These are phyloP conservation scores for Rissa tridactyla DNA, from an alignment of 2,113 vertebrate genomes.

Conservation along the genomic window DNA sequence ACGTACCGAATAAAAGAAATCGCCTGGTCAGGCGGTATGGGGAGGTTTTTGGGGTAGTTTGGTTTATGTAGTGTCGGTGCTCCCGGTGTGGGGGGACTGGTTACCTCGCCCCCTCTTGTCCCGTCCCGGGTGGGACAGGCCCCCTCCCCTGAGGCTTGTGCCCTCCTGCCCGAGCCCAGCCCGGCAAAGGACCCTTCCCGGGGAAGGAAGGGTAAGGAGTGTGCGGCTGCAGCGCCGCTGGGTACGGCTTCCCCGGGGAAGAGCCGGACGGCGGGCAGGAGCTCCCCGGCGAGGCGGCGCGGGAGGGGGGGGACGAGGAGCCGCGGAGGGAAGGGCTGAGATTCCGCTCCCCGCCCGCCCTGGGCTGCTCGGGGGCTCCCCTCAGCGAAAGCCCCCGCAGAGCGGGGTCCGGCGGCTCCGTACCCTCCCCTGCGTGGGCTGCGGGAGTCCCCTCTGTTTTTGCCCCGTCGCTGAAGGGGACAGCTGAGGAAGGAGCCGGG, in stretches of 20 bases:
- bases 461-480: background rate
- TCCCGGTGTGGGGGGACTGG: no score
- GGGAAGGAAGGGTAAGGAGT: background rate
- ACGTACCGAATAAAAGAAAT: background rate
- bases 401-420: background rate
- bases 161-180: background rate
- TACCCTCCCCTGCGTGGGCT: background rate
- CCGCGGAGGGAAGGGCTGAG: background rate
- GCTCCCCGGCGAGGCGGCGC: background rate
- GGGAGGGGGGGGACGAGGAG: background rate
- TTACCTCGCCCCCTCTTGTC: no score
- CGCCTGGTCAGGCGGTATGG: accelerated
- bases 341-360: background rate
- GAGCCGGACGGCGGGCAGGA: background rate
- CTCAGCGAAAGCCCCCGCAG: background rate
- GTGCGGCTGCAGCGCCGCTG: background rate
- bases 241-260: background rate
- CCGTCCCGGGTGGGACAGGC: background rate
- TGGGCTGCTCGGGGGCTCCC: background rate
- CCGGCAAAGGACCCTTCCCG: background rate
- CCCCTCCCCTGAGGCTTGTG: background rate
- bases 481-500: background rate
- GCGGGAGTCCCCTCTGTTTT: background rate
- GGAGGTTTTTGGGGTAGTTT: background rate
- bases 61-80: no score